phyloP scores from a whole-genome alignment of 2,113 vertebrate species.

The Eptesicus fuscus region DNA sequence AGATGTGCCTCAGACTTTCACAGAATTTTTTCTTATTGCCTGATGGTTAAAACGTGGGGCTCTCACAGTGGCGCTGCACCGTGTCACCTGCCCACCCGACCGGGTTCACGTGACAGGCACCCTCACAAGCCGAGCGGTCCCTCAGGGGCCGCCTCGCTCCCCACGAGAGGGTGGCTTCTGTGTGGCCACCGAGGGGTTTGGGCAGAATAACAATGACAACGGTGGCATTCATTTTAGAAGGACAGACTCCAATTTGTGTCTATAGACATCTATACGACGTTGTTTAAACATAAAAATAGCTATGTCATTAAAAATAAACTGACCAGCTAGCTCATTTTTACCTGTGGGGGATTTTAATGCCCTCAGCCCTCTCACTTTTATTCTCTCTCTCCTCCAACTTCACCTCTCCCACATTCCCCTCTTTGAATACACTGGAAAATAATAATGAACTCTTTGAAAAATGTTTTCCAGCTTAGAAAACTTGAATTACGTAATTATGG shows the following conservation, averaged over 20 bases:
- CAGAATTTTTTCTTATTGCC: constrained; percentile 79
- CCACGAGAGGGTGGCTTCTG: constrained; percentile 48
- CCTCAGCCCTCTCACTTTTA: neutral
- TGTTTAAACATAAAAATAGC: neutral
- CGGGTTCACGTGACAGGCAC: constrained; percentile 70
- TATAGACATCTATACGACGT: neutral
- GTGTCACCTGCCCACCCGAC: constrained; percentile 76
- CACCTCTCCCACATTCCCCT: neutral
- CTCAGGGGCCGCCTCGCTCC: no score
- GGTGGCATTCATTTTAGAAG: constrained; percentile 20
- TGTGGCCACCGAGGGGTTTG: constrained; percentile 42
- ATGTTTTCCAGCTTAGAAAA: neutral
- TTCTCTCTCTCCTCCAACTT: neutral
- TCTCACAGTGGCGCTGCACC: constrained; percentile 76
- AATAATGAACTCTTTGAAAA: neutral
- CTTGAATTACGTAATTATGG: neutral
- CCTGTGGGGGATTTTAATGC: neutral
- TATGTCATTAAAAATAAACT: neutral
- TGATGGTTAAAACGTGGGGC: constrained; percentile 80
- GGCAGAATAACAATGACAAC: constrained; percentile 39
- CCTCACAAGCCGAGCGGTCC: no score
- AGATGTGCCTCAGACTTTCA: constrained; percentile 75
- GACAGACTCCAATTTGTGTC: neutral
- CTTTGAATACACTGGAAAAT: neutral
- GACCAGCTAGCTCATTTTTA: neutral